Evolutionary conservation across 2,113 vertebrate genomes (phyloP).

Genomic region (Scalopus aquaticus): DNA sequence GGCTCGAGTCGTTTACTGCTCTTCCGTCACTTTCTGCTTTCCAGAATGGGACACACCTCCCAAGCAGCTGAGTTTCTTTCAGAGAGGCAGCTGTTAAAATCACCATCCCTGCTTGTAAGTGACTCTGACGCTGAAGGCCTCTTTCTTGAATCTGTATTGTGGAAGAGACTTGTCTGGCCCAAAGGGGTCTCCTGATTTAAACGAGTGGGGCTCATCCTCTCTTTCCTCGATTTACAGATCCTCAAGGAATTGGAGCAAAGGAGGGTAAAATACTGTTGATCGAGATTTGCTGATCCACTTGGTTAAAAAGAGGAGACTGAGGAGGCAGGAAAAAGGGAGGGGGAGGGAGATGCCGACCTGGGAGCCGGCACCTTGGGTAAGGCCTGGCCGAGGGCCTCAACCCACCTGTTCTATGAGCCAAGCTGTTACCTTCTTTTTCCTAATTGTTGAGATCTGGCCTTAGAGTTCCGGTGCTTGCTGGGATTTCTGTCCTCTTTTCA

Average conservation of each 20-base stretch:
- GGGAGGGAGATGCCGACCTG: too few species aligned
- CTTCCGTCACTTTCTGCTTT: neutral
- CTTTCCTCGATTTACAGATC: too few species aligned
- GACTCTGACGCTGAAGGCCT: neutral
- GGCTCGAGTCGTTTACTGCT: neutral
- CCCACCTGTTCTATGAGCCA: neutral
- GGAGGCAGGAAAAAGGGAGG: neutral
- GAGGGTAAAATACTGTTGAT: neutral
- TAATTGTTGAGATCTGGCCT: conserved; percentile 25
- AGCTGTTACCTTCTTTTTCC: neutral
- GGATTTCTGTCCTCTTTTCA: conserved; percentile 42
- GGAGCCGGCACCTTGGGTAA: neutral
- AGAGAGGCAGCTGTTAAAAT: neutral
- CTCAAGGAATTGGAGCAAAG: neutral
- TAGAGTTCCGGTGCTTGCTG: neutral
- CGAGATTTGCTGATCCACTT: neutral
- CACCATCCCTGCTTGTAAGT: neutral
- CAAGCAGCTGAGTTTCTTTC: neutral
- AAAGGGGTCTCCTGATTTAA: neutral
- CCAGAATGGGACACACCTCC: neutral
- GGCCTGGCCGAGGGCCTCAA: neutral
- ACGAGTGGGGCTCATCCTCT: too few species aligned
- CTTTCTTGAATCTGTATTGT: neutral
- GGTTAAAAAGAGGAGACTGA: neutral
- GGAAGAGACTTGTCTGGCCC: neutral